These are phyloP conservation scores for Sebastes minor DNA, from an alignment of 2,797 vertebrate species.

Conservation along the genomic window DNA sequence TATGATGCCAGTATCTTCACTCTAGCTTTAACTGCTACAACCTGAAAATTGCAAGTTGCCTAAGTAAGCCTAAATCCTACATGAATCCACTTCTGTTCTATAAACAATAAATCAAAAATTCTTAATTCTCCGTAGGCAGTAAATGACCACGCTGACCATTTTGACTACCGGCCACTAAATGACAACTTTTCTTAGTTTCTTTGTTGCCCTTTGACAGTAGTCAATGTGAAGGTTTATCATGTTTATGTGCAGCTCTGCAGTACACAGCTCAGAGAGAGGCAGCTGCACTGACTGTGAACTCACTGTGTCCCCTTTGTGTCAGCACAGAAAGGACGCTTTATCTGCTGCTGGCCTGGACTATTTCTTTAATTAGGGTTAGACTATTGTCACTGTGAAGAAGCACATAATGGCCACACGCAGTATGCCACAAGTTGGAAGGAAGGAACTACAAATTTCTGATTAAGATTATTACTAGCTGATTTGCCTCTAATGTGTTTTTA, in stretches of 20 bases:
- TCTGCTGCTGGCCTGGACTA: constrained; percentile 41
- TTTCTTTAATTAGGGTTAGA: constrained; percentile 29
- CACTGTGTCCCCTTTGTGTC: constrained; percentile 63
- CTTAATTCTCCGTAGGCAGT: neutral
- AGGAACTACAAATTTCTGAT: neutral
- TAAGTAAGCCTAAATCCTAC: neutral
- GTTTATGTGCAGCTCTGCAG: constrained; percentile 41
- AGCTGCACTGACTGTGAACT: constrained; percentile 56
- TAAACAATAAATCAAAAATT: neutral
- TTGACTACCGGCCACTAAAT: neutral
- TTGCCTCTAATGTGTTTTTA: neutral
- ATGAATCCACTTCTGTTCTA: neutral
- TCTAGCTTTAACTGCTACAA: too few species aligned
- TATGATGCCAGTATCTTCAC: too few species aligned
- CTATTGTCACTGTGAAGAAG: constrained; percentile 25
- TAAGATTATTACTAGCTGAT: neutral
- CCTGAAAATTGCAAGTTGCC: too few species aligned
- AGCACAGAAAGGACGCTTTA: constrained; percentile 62
- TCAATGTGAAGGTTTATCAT: constrained; percentile 25
- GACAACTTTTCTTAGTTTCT: neutral
- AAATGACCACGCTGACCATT: neutral
- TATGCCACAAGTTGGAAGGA: neutral
- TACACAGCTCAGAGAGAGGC: constrained; percentile 27
- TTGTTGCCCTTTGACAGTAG: constrained; percentile 7
- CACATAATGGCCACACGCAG: constrained; percentile 2